Evolutionary conservation across 2,888 invertebrate genomes (phyloP), one percentile per base, ranked within the genome.

Genomic region (Allygus modestus): DNA sequence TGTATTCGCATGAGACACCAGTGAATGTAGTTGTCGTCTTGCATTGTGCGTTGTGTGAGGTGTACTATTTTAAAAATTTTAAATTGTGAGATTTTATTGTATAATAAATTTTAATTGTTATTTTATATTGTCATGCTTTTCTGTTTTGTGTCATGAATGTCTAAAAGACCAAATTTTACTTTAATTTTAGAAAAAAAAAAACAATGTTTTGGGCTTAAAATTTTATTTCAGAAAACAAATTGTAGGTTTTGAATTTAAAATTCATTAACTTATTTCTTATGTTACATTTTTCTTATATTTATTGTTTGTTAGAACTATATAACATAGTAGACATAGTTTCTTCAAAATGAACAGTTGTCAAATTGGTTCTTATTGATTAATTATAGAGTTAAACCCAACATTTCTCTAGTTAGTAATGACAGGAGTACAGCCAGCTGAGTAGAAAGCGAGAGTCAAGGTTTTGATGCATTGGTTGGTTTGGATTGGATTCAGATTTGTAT

Each of bases 1-100:
- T 23, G 26, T 73, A 73, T 20, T 73, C n/a, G 41, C 73, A 37
- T 73, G 12, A 41, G 41, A 73, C 73, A 73, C 73, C 73, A 73
- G 33, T 73, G 17, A 41, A 23, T 73, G 43, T 73, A 37, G 43
- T 73, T 41, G 33, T 73, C n/a, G 65, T 65, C 28, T 65, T 65
- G 65, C 26, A 65, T 31, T 65, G 73, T 73, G 73, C 33, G 73
- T 73, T 43, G 37, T 73, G 41, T 73, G n/a, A 37, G 37, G 43
- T 73, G 73, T 73, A 43, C 1, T 41, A 20, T 73, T 65, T n/a
- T 17, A 28, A 65, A 28, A 28, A n/a, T n/a, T n/a, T 65, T 65
- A 17, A 28, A 5, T 65, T 65, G 65, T 65, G 31, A 28, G 15
- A 31, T 17, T 65, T 28, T 65, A 31, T 23, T 54, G 54, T 54